Evolutionary conservation across 2,888 invertebrate species (phyloP).

Genomic region (Harpalus rubripes): DNA sequence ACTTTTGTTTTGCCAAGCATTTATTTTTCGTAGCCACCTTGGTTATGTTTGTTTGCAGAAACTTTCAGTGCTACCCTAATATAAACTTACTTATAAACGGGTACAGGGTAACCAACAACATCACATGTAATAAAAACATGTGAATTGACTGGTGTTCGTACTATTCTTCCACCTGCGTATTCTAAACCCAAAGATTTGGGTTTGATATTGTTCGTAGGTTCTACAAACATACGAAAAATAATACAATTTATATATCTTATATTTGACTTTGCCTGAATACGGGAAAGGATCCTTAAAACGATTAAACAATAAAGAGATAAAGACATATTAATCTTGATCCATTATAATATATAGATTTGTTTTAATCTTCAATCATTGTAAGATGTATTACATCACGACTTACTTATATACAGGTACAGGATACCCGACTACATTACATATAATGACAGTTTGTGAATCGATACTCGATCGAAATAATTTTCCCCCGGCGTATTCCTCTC

Average conservation of each 20-base stretch:
- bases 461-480: conserved; percentile 81
- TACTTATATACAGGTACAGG: conserved; percentile 79
- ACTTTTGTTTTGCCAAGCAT: no score
- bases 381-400: conserved; percentile 3
- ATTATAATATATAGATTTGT: not conserved
- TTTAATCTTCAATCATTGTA: no score
- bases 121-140: conserved; percentile 84
- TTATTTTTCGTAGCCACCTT: no score
- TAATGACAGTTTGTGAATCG: conserved; percentile 81
- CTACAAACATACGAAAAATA: conserved; percentile 73
- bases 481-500: conserved; percentile 78
- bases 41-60: no score
- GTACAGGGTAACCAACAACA: conserved; percentile 85
- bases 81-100: conserved; percentile 84
- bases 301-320: no score
- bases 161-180: conserved; percentile 81
- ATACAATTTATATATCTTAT: not conserved
- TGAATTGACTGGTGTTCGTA: conserved; percentile 78
- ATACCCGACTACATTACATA: conserved; percentile 85
- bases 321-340: not conserved
- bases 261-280: not conserved
- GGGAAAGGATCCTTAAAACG: not conserved
- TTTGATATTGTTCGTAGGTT: conserved; percentile 83
- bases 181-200: conserved; percentile 81
- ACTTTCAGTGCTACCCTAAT: no score